Evolutionary conservation across 2,888 invertebrate species (phyloP).

Genomic region (Elysia crispata): DNA sequence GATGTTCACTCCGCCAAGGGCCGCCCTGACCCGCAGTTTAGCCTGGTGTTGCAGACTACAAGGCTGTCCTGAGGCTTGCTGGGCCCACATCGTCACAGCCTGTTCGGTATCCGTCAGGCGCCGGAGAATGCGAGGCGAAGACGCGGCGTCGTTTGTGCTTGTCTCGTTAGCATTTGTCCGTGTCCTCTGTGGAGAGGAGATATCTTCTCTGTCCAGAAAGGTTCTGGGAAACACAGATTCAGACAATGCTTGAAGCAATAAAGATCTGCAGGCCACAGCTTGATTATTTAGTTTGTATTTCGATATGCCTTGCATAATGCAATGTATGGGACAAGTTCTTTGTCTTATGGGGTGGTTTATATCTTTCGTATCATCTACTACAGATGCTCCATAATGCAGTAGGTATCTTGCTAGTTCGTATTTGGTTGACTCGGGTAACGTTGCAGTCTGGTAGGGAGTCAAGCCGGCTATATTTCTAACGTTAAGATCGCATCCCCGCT

Average conservation of each 20-base stretch:
- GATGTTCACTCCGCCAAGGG: conserved; percentile 35
- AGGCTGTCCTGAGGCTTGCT: conserved; percentile 26
- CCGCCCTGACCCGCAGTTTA: conserved; percentile 40
- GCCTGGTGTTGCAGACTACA: conserved; percentile 46
- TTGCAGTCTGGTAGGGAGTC: conserved; percentile 53
- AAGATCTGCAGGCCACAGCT: conserved; percentile 2
- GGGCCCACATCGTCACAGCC: conserved; percentile 9
- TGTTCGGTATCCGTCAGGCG: not conserved
- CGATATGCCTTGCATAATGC: not conserved
- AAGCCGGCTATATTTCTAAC: conserved; percentile 47
- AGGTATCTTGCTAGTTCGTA: conserved; percentile 53
- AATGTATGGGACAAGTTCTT: not conserved
- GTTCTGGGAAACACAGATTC: conserved; percentile 5
- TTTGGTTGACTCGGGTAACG: conserved; percentile 35
- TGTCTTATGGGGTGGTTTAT: not conserved
- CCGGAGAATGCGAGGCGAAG: not conserved
- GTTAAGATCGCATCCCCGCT: conserved; percentile 53
- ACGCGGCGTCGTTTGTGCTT: not conserved
- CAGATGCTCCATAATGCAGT: conserved; percentile 54
- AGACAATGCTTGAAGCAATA: conserved; percentile 28
- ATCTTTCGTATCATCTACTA: not conserved
- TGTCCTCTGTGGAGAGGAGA: not conserved
- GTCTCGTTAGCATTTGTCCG: not conserved
- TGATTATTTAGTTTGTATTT: not conserved
- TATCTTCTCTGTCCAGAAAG: not conserved